Evolutionary conservation across 2,113 vertebrate genomes (phyloP).

Genomic region (Zosterops japonicus): DNA sequence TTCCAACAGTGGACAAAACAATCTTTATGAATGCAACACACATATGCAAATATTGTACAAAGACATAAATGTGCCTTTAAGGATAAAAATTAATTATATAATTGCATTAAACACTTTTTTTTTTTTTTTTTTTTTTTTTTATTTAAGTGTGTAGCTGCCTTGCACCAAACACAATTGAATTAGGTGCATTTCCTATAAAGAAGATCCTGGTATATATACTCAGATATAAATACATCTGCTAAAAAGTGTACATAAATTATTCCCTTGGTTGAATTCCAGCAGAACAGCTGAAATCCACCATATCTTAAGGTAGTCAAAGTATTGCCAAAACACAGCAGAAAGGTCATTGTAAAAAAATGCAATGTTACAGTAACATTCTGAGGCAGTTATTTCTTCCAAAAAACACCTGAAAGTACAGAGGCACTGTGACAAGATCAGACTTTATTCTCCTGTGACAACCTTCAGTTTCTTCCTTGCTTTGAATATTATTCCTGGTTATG

Average conservation of each 20-base stretch:
- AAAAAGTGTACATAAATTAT: not conserved
- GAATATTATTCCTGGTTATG: not conserved
- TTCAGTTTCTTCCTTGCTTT: not conserved
- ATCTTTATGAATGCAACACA: not conserved
- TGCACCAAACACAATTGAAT: not conserved
- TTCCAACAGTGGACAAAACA: not conserved
- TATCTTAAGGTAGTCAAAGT: not conserved
- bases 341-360: not conserved
- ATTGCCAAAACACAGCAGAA: not conserved
- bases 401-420: not conserved
- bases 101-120: not conserved
- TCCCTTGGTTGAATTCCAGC: not conserved
- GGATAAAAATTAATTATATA: not conserved
- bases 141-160: not conserved
- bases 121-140: not conserved
- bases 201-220: not conserved
- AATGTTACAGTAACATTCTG: not conserved
- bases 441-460: not conserved
- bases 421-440: not conserved
- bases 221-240: not conserved
- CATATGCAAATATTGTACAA: not conserved
- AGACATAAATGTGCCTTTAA: not conserved
- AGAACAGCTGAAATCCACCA: not conserved
- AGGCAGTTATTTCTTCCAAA: not conserved
- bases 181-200: not conserved